Conservation (phyloP, 2,113 vertebrate species). For the Arvicanthis niloticus region DNA sequence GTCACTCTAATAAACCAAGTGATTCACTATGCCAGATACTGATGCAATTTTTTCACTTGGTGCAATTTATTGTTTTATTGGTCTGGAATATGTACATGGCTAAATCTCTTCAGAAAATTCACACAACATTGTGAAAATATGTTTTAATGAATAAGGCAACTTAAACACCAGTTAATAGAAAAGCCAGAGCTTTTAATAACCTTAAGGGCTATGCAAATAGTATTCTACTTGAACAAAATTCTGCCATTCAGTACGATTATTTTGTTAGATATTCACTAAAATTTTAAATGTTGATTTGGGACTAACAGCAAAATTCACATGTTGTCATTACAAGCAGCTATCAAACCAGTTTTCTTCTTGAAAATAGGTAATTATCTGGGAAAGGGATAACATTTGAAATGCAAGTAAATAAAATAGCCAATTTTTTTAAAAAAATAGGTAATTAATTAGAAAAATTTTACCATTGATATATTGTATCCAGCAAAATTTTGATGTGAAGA, state of each 20-base stretch:
- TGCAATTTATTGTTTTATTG: not conserved
- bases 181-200: not conserved
- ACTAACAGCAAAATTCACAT: not conserved
- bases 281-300: not conserved
- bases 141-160: not conserved
- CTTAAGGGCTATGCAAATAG: not conserved
- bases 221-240: not conserved
- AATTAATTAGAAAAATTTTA: conserved; percentile 11
- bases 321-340: not conserved
- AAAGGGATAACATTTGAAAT: too few species aligned
- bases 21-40: not conserved
- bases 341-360: not conserved
- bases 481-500: not conserved
- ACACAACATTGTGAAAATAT: not conserved
- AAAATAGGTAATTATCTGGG: conserved; percentile 32
- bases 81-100: not conserved
- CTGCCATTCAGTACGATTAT: not conserved
- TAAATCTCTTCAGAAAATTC: not conserved
- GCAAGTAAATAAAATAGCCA: too few species aligned
- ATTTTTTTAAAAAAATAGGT: too few species aligned
- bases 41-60: not conserved
- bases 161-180: not conserved
- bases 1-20: not conserved
- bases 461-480: not conserved
- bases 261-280: not conserved